phyloP scores from a whole-genome alignment of 2,113 vertebrate genomes.

The Monarcha castaneiventris region DNA sequence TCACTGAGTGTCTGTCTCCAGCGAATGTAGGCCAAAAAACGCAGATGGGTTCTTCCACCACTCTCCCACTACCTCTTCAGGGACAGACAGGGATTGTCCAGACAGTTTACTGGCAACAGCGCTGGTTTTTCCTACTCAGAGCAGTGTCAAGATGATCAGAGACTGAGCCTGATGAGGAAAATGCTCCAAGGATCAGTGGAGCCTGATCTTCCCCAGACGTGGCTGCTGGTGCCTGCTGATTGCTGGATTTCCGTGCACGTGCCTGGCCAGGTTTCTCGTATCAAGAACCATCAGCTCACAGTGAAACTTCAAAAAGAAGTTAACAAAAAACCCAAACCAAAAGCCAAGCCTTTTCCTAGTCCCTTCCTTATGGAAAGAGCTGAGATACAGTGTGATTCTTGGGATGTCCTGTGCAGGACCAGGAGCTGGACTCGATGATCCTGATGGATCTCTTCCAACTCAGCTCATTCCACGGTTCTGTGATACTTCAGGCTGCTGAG shows the following conservation, averaged over 20 bases:
- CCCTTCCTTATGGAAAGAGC: neutral
- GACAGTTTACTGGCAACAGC: neutral
- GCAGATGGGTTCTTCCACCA: neutral
- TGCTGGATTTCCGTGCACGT: neutral
- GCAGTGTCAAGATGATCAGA: neutral
- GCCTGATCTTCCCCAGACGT: neutral
- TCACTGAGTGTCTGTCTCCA: neutral
- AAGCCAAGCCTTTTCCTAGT: neutral
- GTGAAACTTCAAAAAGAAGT: neutral
- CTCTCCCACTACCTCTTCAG: neutral
- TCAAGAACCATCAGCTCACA: neutral
- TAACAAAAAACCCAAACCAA: neutral
- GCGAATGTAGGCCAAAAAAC: neutral
- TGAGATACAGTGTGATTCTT: neutral
- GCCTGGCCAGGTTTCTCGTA: neutral
- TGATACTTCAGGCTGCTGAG: neutral
- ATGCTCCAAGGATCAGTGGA: neutral
- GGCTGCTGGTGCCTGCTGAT: neutral
- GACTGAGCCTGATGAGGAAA: neutral
- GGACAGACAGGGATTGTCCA: rapidly evolving
- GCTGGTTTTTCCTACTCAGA: neutral
- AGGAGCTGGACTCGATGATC: neutral
- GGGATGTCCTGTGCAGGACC: no score
- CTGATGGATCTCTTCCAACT: neutral
- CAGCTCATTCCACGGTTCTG: neutral